These are phyloP conservation scores for Trachymyrmex septentrionalis DNA, from an alignment of 1,140 invertebrate species.

Conservation along the genomic window DNA sequence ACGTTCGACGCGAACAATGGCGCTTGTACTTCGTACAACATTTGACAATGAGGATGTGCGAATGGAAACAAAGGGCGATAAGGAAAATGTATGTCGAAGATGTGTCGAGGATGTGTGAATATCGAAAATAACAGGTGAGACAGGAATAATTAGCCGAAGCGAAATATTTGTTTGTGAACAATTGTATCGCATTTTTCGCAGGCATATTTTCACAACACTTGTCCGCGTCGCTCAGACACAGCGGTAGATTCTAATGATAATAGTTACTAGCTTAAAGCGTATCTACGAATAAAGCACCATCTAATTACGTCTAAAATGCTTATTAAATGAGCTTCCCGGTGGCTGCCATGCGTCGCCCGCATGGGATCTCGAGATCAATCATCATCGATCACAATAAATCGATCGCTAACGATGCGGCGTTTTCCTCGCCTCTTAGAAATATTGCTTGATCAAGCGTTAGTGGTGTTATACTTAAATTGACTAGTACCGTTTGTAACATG, in stretches of 20 bases:
- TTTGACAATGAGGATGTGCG: background rate
- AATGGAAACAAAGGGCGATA: background rate
- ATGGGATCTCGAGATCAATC: conserved; percentile 71
- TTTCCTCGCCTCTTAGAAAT: conserved; percentile 72
- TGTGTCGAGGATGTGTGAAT: no score
- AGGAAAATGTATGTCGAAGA: background rate
- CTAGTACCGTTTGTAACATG: conserved; percentile 75
- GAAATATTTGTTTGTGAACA: background rate
- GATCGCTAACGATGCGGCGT: conserved; percentile 34
- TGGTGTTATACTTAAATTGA: conserved; percentile 82
- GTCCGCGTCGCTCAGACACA: conserved; percentile 66
- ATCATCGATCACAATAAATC: conserved; percentile 58
- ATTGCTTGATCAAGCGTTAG: conserved; percentile 80
- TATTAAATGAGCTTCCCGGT: conserved; percentile 75
- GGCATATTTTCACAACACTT: conserved; percentile 67
- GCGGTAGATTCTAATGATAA: conserved; percentile 60
- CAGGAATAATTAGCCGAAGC: background rate
- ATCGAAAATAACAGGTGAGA: background rate
- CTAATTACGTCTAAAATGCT: conserved; percentile 79
- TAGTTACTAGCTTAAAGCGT: conserved; percentile 77
- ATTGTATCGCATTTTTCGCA: background rate
- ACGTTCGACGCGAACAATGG: background rate
- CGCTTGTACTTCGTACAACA: conserved; percentile 24
- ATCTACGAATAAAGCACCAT: conserved; percentile 83
- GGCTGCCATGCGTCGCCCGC: conserved; percentile 51